Conservation (phyloP, 2,113 vertebrate species). For the Tragelaphus buxtoni region DNA sequence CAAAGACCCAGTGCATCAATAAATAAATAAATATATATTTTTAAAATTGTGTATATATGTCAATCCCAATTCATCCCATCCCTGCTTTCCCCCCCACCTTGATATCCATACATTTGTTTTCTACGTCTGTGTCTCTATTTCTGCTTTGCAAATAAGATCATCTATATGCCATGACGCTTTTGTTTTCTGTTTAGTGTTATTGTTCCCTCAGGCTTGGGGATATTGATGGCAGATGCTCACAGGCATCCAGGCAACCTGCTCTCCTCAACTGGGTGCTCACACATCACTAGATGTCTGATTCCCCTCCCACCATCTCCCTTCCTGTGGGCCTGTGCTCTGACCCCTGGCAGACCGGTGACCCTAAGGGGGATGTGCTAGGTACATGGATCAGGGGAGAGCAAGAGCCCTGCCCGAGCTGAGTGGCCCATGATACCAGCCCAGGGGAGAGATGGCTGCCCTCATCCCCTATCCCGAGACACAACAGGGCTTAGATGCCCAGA, state of each 20-base stretch:
- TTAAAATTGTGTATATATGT: accelerated
- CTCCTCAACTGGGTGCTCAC: neutral
- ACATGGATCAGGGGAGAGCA: neutral
- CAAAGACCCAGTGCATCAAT: neutral
- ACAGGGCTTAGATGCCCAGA: neutral
- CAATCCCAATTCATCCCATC: neutral
- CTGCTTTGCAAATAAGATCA: neutral
- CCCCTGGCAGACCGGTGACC: neutral
- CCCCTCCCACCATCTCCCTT: neutral
- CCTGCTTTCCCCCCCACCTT: neutral
- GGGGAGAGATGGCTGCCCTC: neutral
- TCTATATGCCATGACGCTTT: neutral
- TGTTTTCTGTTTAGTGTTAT: neutral
- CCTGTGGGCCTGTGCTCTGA: neutral
- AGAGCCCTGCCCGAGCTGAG: neutral
- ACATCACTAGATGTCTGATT: accelerated
- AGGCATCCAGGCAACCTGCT: neutral
- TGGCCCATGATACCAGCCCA: neutral
- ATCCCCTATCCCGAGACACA: neutral
- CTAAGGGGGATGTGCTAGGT: neutral
- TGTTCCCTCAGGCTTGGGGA: neutral
- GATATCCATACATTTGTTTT: neutral
- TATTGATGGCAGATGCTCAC: neutral
- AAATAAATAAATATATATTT: neutral
- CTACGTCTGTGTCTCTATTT: neutral